phyloP scores from a whole-genome alignment of 2,113 vertebrate genomes.

The Motacilla tschutschensis region DNA sequence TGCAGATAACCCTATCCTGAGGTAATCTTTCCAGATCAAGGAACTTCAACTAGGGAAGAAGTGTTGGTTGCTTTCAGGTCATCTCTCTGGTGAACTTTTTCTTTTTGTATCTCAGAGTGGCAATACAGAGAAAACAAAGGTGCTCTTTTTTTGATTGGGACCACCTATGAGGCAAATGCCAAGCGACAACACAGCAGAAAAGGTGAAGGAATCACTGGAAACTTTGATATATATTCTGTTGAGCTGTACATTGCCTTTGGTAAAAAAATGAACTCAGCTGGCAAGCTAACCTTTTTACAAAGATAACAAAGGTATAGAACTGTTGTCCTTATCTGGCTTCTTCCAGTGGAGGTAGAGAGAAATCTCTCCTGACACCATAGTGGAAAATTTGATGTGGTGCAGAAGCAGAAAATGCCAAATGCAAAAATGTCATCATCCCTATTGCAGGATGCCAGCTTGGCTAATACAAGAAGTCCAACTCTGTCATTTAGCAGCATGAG shows the following conservation, averaged over 20 bases:
- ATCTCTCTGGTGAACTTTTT: not conserved
- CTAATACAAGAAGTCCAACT: not conserved
- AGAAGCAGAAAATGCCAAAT: conserved; percentile 24
- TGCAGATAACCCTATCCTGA: not conserved
- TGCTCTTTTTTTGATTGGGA: not conserved
- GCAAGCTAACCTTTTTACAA: not conserved
- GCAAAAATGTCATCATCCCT: not conserved
- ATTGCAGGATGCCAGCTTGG: not conserved
- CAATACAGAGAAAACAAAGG: not conserved
- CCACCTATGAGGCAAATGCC: not conserved
- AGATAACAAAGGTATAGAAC: not conserved
- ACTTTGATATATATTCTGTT: not conserved
- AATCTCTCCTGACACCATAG: not conserved
- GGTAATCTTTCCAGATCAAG: not conserved
- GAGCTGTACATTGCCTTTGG: not conserved
- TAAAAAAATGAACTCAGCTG: not conserved
- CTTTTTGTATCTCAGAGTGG: not conserved
- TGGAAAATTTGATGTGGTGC: not conserved
- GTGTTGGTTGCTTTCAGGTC: not conserved
- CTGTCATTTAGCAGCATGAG: not conserved
- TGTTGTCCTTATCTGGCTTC: not conserved
- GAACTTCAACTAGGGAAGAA: not conserved
- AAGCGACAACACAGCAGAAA: not conserved
- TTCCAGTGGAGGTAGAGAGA: not conserved
- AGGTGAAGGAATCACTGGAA: not conserved